Percentiles rank a stretch among this genome's conserved stretches.
These are phyloP conservation scores for Galbula dea DNA, from an alignment of 2,113 vertebrate species.

Conservation along the genomic window DNA sequence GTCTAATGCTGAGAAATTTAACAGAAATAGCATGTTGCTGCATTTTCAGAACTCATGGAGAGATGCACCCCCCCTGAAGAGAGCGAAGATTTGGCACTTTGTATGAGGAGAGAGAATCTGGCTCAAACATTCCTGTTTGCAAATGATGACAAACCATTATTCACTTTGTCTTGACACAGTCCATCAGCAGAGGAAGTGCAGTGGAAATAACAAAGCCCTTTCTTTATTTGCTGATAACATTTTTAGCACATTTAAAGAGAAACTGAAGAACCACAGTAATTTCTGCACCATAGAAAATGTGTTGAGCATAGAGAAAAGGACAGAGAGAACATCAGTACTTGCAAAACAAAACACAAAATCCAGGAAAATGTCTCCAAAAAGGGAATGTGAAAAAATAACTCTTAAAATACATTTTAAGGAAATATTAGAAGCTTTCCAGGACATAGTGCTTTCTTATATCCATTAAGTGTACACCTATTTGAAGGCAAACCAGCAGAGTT, in stretches of 20 bases:
- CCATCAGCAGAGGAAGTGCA: neutral
- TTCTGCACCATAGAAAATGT: neutral
- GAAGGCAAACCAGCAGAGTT: neutral
- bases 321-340: neutral
- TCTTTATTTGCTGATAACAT: neutral
- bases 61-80: neutral
- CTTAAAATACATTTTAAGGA: neutral
- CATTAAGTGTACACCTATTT: neutral
- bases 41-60: neutral
- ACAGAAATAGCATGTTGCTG: neutral
- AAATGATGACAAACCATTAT: conserved; percentile 13
- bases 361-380: neutral
- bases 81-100: neutral
- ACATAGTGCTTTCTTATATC: neutral
- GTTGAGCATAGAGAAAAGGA: neutral
- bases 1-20: neutral
- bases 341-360: neutral
- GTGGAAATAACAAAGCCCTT: conserved; percentile 15
- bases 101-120: neutral
- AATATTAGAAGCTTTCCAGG: neutral
- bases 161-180: conserved; percentile 3
- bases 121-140: neutral
- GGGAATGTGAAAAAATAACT: neutral
- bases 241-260: conserved; percentile 15
- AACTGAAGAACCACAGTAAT: conserved; percentile 4